A percentile compares a stretch with the other conserved stretches of the same genome.
phyloP scores from a whole-genome alignment of 2,888 invertebrate genomes.

The Conops quadrifasciatus region DNA sequence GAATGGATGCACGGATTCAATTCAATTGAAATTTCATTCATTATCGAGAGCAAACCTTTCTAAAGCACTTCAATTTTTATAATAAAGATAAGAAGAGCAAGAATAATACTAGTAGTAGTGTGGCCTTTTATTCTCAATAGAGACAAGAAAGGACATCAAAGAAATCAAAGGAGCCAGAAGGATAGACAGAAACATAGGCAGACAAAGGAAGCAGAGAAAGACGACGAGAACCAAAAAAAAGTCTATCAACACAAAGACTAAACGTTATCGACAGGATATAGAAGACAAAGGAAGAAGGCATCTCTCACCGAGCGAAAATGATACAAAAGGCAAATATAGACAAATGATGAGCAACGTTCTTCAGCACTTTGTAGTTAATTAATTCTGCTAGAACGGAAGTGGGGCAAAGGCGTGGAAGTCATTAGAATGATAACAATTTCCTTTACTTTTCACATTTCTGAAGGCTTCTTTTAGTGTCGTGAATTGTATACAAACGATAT shows the following conservation, averaged over 20 bases:
- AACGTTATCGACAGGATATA: not conserved
- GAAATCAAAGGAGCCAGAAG: not conserved
- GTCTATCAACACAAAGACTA: not conserved
- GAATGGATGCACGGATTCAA: no score
- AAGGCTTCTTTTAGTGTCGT: not conserved
- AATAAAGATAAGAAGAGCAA: not conserved
- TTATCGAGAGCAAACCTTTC: not conserved
- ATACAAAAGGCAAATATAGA: not conserved
- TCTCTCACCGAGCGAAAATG: not conserved
- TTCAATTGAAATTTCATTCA: no score
- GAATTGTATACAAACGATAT: no score
- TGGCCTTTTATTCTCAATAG: not conserved
- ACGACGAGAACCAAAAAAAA: not conserved
- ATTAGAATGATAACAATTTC: conserved; percentile 1
- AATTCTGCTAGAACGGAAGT: not conserved
- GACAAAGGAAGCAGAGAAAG: not conserved
- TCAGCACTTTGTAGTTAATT: not conserved
- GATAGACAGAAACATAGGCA: not conserved
- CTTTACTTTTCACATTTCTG: not conserved
- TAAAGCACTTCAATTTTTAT: not conserved
- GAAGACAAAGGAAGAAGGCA: not conserved
- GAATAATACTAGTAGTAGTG: not conserved
- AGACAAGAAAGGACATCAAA: not conserved
- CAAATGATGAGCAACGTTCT: no score
- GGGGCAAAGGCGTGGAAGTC: not conserved